Conservation (phyloP, 2,113 vertebrate species). For the Camelus dromedarius region DNA sequence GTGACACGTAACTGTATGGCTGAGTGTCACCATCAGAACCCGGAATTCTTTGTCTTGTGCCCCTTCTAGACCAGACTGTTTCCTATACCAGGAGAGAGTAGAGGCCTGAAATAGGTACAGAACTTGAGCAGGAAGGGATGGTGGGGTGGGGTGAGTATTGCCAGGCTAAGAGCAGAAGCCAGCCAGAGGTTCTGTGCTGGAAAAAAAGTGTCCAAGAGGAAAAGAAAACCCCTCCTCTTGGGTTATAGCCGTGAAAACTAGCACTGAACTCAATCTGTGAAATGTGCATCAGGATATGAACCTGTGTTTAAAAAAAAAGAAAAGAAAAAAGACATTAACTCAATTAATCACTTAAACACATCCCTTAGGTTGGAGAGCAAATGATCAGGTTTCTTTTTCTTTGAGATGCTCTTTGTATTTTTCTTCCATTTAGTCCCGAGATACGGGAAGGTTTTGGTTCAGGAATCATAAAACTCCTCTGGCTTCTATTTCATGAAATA, state of each 20-base stretch:
- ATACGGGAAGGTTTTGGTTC: constrained; percentile 63
- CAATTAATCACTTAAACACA: constrained; percentile 8
- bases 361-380: background rate
- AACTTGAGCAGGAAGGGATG: background rate
- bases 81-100: background rate
- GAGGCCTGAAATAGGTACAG: constrained; percentile 54
- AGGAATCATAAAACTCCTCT: constrained; percentile 72
- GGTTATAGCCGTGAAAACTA: constrained; percentile 44
- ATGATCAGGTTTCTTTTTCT: constrained; percentile 31
- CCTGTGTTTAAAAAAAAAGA: background rate
- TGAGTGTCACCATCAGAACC: background rate
- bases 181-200: constrained; percentile 40
- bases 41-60: background rate
- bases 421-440: constrained; percentile 59
- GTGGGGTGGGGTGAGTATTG: background rate
- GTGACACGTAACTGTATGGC: background rate
- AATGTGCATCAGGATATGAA: constrained; percentile 25
- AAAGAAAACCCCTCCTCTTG: background rate
- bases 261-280: background rate
- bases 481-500: constrained; percentile 78
- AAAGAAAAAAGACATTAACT: background rate
- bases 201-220: background rate
- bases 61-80: constrained; percentile 17
- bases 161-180: constrained; percentile 12
- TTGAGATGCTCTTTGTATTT: constrained; percentile 39